Conservation (phyloP, 2,797 vertebrate genomes). For the Acrocephalus scirpaceus region DNA sequence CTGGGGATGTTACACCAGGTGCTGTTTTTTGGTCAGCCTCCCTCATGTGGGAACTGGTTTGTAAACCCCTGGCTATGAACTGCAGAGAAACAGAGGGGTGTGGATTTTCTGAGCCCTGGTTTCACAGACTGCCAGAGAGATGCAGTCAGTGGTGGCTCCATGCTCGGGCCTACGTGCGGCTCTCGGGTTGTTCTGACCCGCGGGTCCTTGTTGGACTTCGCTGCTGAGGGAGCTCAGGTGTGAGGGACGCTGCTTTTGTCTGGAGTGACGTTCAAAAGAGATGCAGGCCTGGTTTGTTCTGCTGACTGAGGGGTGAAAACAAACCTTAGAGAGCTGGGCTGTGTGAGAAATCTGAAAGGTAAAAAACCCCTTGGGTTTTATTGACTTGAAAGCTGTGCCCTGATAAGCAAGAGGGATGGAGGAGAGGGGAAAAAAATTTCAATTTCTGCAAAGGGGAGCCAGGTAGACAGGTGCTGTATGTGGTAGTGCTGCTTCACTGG, state of each 20-base stretch:
- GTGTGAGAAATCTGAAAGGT: background rate
- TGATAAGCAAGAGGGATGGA: fast-evolving
- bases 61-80: fast-evolving
- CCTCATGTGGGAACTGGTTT: fast-evolving
- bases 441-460: fast-evolving
- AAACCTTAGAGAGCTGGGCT: fast-evolving
- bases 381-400: background rate
- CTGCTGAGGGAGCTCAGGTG: background rate
- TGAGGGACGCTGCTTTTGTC: background rate
- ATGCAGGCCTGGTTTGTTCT: fast-evolving
- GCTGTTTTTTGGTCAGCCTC: background rate
- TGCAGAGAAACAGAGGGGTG: fast-evolving
- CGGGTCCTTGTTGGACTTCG: fast-evolving
- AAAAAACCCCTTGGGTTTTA: fast-evolving
- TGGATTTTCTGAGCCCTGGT: fast-evolving
- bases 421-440: fast-evolving
- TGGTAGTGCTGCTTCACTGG: background rate
- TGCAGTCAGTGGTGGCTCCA: fast-evolving
- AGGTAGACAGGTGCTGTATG: fast-evolving
- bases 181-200: fast-evolving
- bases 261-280: fast-evolving
- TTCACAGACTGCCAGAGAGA: fast-evolving
- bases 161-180: fast-evolving
- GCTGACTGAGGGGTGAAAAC: background rate
- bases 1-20: fast-evolving